Conservation (phyloP, 1,140 invertebrate species). For the Ceratina calcarata region DNA sequence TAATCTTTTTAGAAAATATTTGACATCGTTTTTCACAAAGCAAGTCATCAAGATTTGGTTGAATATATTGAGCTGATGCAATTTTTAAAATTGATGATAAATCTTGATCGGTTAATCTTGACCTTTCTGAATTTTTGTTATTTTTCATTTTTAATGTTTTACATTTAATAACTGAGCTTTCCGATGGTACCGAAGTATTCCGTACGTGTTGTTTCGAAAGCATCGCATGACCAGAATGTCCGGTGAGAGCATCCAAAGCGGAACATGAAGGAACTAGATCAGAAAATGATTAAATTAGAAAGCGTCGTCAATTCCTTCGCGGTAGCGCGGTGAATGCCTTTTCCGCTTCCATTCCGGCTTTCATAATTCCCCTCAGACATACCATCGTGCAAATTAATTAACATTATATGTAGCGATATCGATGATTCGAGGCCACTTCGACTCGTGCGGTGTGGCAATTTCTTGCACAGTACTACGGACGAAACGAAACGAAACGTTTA, state of each 20-base stretch:
- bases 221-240: too few species aligned
- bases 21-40: constrained; percentile 16
- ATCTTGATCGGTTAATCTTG: constrained; percentile 19
- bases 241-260: too few species aligned
- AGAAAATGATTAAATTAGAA: constrained; percentile 50
- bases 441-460: background rate
- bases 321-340: constrained; percentile 4
- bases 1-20: too few species aligned
- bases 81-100: constrained; percentile 7
- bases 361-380: constrained; percentile 7
- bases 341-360: background rate
- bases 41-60: constrained; percentile 12
- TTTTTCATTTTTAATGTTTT: too few species aligned
- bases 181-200: too few species aligned
- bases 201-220: too few species aligned
- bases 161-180: too few species aligned
- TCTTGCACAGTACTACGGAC: background rate
- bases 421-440: background rate
- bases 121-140: constrained; percentile 19
- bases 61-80: constrained; percentile 6
- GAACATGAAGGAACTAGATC: too few species aligned
- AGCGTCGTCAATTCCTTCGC: constrained; percentile 14
- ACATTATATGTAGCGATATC: background rate
- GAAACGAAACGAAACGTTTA: background rate
- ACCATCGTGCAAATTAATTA: constrained; percentile 36